Conservation (phyloP, 2,797 vertebrate genomes). For the Acipenser transmontanus region DNA sequence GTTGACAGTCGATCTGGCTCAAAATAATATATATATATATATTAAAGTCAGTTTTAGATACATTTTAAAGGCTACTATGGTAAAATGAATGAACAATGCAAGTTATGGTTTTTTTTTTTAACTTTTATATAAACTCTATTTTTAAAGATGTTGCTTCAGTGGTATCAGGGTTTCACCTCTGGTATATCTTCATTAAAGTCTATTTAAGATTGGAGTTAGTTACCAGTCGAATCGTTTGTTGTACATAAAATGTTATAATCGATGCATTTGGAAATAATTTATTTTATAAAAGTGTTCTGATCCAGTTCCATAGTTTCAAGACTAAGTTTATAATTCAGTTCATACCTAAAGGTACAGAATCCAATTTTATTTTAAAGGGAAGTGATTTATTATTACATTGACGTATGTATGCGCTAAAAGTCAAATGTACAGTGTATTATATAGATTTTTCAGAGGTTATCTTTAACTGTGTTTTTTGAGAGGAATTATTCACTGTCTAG, state of each 20-base stretch:
- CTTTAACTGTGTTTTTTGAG: constrained; percentile 74
- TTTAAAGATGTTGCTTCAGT: too few species aligned
- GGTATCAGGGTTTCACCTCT: too few species aligned
- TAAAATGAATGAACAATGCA: too few species aligned
- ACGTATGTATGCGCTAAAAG: constrained; percentile 55
- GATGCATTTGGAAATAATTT: constrained; percentile 85
- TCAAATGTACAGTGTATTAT: constrained; percentile 83
- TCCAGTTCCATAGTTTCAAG: constrained; percentile 24
- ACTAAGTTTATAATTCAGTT: constrained; percentile 27
- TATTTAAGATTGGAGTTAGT: constrained; percentile 72
- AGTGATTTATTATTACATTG: constrained; percentile 46
- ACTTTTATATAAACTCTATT: too few species aligned
- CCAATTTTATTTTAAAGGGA: constrained; percentile 66
- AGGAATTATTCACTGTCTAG: constrained; percentile 84
- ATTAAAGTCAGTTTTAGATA: too few species aligned
- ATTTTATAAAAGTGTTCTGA: constrained; percentile 66
- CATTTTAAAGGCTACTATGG: too few species aligned
- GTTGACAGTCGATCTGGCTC: too few species aligned
- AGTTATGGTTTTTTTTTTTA: too few species aligned
- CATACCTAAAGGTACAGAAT: constrained; percentile 42
- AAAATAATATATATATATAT: too few species aligned
- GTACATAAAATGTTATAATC: constrained; percentile 81
- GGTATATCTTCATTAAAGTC: constrained; percentile 53
- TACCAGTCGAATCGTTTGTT: constrained; percentile 55
- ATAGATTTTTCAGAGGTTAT: constrained; percentile 71